A percentile compares a stretch with the other conserved stretches of the same genome.
phyloP scores from a whole-genome alignment of 2,797 vertebrate genomes.

The Chelon auratus region DNA sequence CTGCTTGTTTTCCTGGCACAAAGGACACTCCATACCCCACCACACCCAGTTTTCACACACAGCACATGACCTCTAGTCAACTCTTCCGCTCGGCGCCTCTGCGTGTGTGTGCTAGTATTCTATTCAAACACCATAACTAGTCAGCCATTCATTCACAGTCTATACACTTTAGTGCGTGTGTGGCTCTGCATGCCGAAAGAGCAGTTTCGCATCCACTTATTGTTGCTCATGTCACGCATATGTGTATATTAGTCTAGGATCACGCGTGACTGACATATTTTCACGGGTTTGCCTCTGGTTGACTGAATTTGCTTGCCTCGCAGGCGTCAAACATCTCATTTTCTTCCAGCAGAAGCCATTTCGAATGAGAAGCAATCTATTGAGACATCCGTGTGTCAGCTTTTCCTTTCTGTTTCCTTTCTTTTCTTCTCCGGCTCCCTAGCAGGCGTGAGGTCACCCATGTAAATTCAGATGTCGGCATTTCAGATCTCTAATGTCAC shows the following conservation, averaged over 20 bases:
- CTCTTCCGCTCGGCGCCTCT: constrained; percentile 32
- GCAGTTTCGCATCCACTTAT: constrained; percentile 28
- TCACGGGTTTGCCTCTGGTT: constrained; percentile 31
- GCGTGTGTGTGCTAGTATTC: constrained; percentile 36
- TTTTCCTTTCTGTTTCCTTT: constrained; percentile 5
- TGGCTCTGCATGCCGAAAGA: constrained; percentile 41
- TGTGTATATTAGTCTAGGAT: constrained; percentile 27
- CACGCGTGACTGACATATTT: constrained; percentile 27
- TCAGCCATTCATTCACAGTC: constrained; percentile 51
- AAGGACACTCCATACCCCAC: constrained; percentile 37
- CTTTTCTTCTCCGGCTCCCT: not conserved
- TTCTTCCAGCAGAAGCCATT: constrained; percentile 7
- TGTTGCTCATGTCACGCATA: constrained; percentile 41
- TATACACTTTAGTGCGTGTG: constrained; percentile 26
- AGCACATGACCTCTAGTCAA: constrained; percentile 52
- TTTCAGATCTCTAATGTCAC: constrained; percentile 32
- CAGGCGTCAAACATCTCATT: constrained; percentile 23
- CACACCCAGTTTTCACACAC: constrained; percentile 60
- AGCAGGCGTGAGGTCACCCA: not conserved
- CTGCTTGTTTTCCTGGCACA: constrained; percentile 42
- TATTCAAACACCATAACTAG: constrained; percentile 40
- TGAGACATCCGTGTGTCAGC: constrained; percentile 25
- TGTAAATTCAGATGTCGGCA: constrained; percentile 39
- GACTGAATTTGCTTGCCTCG: constrained; percentile 27
- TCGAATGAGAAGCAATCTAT: constrained; percentile 5